Base-by-base conservation (phyloP, 2,113 vertebrate genomes). In the Passer domesticus region DNA sequence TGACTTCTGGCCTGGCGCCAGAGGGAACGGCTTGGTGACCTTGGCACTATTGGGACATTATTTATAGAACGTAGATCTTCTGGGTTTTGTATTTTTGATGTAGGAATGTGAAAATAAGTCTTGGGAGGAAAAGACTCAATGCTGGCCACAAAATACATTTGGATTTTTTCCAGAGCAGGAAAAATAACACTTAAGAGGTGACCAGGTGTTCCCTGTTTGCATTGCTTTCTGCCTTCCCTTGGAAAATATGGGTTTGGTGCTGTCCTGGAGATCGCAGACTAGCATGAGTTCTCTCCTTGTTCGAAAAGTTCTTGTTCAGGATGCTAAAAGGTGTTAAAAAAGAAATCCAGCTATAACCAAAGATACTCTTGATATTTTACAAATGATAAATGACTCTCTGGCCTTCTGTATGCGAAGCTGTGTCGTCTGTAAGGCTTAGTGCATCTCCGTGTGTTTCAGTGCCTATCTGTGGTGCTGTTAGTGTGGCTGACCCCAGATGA, bases 41-140 rank as follows among this genome's bases (percentile, higher is more conserved):
- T 92, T 96, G 75, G 91, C 73, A 88, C 69, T 74, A 20, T 18
- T 82, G 75, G 83, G 81, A 91, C 37, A 35, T 75, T 95, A 92
- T 95, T 97, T 96, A 89, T 96, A 87, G 94, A 78, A 85, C 4
- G 20, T 5, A 86, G 82, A 67, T 73, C 77, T 90, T 95, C 82
- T 94, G 90, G 64, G 64, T 52, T 96, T 96, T 95, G 86, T 90
- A 28, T 55, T 92, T 93, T 84, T 92, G 86, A 93, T 21, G 11
- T 63, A 83, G 41, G 74, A 68, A 87, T 55, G 53, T 72, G 50
- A 87, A 94, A 96, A 91, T 59, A 85, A 50, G 25, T 64, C 72
- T 68, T 10, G 1, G 28, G 85, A 94, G 80, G 85, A 88, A 94
- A 83, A 86, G 78, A 69, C 63, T 55, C 33, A 46, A 3, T 44